Evolutionary conservation across 2,113 vertebrate species (phyloP), one percentile per base, ranked within the genome.

Genomic region (Tricholaema leucomelas): DNA sequence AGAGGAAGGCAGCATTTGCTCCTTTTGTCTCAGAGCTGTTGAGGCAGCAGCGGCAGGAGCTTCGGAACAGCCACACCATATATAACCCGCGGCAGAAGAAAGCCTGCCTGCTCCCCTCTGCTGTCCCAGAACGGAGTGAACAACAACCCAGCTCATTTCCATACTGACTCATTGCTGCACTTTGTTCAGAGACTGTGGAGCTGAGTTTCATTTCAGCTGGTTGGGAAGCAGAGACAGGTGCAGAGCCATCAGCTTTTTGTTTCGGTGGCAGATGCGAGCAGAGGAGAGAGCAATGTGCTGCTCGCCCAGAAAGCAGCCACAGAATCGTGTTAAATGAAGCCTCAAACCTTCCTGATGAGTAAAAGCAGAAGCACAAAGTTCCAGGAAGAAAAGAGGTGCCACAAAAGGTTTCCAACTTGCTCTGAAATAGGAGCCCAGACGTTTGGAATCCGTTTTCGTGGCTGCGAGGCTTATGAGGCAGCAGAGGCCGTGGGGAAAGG

Each of bases 111-210:
- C 72, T 81, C 59, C 12, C 94, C 80, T 54, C 65, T 44, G 83
- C 80, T 54, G 88, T 12, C 42, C 8, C 80, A 86, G 52, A 95
- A 92, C 40, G 4, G 92, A 63, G 65, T 44, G 52, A 23, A 33
- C 78, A 94, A 93, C 93, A 84, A 91, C 54, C 8, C 24, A 85
- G 42, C 65, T 94, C 60, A 81, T 96, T 95, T 94, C 80, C 95
- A 91, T 69, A 44, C 76, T 94, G 92, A 95, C 66, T 95, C 94
- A 95, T 12, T 60, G 70, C 88, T 31, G 48, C 91, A 74, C 88
- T 95, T 91, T 91, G 89, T 88, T 69, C 36, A 75, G 84, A 0
- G 10, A 23, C 63, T 18, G 10, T 38, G 81, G 85, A 85, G 52
- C 85, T 10, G 38, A 25, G 21, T 73, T 70, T 75, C 2, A 0